These are phyloP conservation scores for Xanthia icteritia DNA, from an alignment of 2,888 invertebrate genomes.

Conservation along the genomic window DNA sequence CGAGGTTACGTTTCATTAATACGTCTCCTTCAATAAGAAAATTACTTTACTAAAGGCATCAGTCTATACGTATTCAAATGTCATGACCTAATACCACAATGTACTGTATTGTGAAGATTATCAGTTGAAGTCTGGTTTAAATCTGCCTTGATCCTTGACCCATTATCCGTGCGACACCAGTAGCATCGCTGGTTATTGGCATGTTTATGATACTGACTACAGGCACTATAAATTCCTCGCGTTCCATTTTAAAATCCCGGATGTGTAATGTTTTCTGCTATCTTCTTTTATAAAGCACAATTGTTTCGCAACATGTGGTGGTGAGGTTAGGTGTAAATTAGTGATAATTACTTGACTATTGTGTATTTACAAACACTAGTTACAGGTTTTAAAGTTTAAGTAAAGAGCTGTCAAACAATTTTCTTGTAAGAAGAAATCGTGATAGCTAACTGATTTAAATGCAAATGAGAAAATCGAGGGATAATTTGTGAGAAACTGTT, in stretches of 20 bases:
- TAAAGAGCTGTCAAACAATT: constrained; percentile 33
- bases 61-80: constrained; percentile 38
- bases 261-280: constrained; percentile 53
- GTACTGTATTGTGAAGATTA: constrained; percentile 54
- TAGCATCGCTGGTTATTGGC: constrained; percentile 71
- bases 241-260: constrained; percentile 60
- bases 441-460: constrained; percentile 31
- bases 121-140: constrained; percentile 62
- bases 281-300: constrained; percentile 40
- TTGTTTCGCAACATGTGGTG: constrained; percentile 28
- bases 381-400: constrained; percentile 35
- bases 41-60: constrained; percentile 29
- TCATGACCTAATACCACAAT: constrained; percentile 32
- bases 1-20: constrained; percentile 38
- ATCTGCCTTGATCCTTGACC: constrained; percentile 76
- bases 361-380: constrained; percentile 23
- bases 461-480: constrained; percentile 24
- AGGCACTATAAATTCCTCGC: constrained; percentile 62
- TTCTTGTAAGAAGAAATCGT: constrained; percentile 29
- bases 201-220: constrained; percentile 71
- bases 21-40: constrained; percentile 29
- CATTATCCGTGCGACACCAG: constrained; percentile 68
- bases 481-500: constrained; percentile 30
- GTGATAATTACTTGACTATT: constrained; percentile 39
- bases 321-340: constrained; percentile 35